phyloP scores from a whole-genome alignment of 2,797 vertebrate species.

The Pelodytes ibericus region DNA sequence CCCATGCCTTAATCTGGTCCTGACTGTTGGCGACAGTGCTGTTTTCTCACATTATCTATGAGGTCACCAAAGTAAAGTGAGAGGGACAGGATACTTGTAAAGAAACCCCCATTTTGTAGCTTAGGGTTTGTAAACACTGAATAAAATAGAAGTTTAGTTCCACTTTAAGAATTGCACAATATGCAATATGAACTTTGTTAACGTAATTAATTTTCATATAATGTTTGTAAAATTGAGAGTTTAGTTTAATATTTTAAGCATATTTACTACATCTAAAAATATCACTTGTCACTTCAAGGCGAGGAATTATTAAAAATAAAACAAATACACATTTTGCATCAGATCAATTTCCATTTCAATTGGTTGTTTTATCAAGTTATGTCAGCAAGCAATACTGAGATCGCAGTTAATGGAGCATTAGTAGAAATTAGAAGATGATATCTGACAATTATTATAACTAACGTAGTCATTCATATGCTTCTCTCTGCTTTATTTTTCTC shows the following conservation, averaged over 20 bases:
- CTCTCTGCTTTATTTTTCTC: neutral
- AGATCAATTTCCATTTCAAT: conserved; percentile 22
- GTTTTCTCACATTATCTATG: too few relatives aligned
- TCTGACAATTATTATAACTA: conserved; percentile 17
- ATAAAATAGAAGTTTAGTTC: too few relatives aligned
- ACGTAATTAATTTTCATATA: neutral
- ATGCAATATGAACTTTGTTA: neutral
- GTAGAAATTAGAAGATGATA: conserved; percentile 3
- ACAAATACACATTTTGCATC: neutral
- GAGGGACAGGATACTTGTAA: too few relatives aligned
- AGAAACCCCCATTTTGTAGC: too few relatives aligned
- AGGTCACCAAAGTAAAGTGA: too few relatives aligned
- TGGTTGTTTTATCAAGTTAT: conserved; percentile 21
- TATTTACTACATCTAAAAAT: conserved; percentile 1
- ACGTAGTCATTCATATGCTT: conserved; percentile 7
- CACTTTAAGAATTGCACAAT: too few relatives aligned
- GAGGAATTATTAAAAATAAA: conserved; percentile 10
- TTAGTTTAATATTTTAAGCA: neutral
- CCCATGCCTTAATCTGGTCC: too few relatives aligned
- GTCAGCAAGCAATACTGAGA: conserved; percentile 5
- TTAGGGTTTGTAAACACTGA: too few relatives aligned
- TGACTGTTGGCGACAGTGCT: too few relatives aligned
- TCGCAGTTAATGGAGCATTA: conserved; percentile 18
- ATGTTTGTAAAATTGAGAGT: neutral
- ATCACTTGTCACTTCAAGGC: neutral